Percentiles rank a stretch among this genome's conserved stretches.
Evolutionary conservation across 2,797 vertebrate species (phyloP).

Genomic region (Hylomyscus alleni): DNA sequence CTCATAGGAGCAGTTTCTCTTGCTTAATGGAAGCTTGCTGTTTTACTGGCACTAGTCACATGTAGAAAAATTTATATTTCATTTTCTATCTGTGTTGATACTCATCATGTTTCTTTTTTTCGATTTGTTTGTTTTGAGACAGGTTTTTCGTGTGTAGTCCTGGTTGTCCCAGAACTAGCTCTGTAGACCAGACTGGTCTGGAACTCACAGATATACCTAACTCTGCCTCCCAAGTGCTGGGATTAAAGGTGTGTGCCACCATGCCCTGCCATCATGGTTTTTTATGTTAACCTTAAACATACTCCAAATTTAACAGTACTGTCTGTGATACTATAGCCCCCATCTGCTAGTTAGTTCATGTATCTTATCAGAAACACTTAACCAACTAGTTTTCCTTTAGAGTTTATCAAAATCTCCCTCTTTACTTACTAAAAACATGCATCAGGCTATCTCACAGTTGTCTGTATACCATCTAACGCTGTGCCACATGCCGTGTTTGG

Average conservation of each 20-base stretch:
- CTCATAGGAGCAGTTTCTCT: constrained; percentile 12
- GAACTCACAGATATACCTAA: neutral
- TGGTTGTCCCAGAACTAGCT: neutral
- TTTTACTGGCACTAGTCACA: neutral
- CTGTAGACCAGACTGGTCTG: neutral
- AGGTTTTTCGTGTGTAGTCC: neutral
- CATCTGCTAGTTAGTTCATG: constrained; percentile 2
- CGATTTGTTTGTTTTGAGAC: neutral
- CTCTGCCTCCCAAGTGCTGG: neutral
- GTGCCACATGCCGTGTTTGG: constrained; percentile 5
- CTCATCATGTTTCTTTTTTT: neutral
- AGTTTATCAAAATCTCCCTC: neutral
- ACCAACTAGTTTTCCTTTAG: neutral
- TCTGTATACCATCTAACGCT: neutral
- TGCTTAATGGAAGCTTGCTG: neutral
- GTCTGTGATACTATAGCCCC: neutral
- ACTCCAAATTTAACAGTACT: neutral
- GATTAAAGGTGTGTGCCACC: no score
- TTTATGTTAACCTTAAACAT: neutral
- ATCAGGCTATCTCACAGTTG: neutral
- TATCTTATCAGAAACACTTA: constrained; percentile 16
- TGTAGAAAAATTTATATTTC: neutral
- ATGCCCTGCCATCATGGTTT: neutral
- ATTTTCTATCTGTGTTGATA: constrained; percentile 39
- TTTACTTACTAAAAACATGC: neutral